Conservation (phyloP, 2,797 vertebrate species). For the Salmo trutta region DNA sequence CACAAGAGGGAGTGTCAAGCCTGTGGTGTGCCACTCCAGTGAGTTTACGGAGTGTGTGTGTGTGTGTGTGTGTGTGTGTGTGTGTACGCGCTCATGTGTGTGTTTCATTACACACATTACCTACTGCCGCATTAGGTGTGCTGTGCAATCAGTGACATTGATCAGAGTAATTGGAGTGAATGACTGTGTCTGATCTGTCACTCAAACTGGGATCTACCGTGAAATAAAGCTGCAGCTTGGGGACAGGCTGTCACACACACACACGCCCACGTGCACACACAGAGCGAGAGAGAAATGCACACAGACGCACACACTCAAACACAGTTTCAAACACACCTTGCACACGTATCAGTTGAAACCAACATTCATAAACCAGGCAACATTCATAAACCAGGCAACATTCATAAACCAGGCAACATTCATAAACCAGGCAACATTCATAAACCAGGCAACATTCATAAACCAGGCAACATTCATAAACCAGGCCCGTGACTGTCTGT, state of each 20-base stretch:
- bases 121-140: slow-evolving; percentile 10
- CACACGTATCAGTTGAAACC: neutral
- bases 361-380: neutral
- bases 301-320: slow-evolving; percentile 13
- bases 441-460: neutral
- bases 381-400: neutral
- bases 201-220: slow-evolving; percentile 3
- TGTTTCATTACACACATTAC: slow-evolving; percentile 9
- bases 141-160: slow-evolving; percentile 22
- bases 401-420: neutral
- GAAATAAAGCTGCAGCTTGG: neutral
- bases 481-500: neutral
- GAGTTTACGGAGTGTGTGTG: neutral
- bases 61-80: slow-evolving; percentile 3
- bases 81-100: neutral
- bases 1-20: slow-evolving; percentile 54
- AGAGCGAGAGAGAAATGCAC: neutral
- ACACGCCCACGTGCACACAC: neutral
- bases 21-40: neutral
- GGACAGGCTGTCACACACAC: neutral
- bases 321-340: neutral
- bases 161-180: slow-evolving; percentile 23
- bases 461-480: neutral
- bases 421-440: neutral
- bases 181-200: neutral